Base-by-base conservation (phyloP, 2,888 invertebrate genomes). In the Coleophora deauratella region DNA sequence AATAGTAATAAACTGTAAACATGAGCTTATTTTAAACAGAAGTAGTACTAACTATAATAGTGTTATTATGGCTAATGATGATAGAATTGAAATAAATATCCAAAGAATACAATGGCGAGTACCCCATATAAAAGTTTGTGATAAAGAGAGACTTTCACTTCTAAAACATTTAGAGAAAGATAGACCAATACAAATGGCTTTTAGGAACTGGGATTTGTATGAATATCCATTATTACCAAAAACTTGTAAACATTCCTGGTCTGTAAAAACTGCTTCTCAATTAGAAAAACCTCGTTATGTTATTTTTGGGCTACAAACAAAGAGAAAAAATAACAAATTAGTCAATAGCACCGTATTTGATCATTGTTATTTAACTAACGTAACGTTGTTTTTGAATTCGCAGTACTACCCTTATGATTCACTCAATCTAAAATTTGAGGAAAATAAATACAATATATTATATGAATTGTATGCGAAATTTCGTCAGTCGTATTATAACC, bases 181-280 rank as follows among this genome's bases (percentile, higher is more conserved):
- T 49, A 58, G 33, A 58, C 59, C 38, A 43, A 61, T 39, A 51
- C 63, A 43, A 48, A 52, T 49, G 34, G 43, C 41, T 50, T 70
- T 64, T 50, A 46, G 71, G 37, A 61, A 60, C 38, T 72, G 71
- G 70, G 68, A 71, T 41, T 42, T 73, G 14, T 62, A 66, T 43
- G 63, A 66, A 47, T 67, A 66, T 51, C 67, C 66, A 3, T 34
- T 57, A 39, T 40, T 73, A 41, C 67, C 62, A 13, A 46, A 44
- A 42, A 62, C 63, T 21, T 48, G 49, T 33, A 53, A 62, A 45
- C 54, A 64, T 42, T 49, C 55, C 31, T 65, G 66, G 68, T 40
- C 53, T 11, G 49, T 63, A 14, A 62, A 60, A 47, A 65, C 64
- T 28, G 48, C 57, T n/a, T n/a, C n/a, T n/a, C n/a, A 59, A 38